These are phyloP conservation scores for Pluvianellus socialis DNA, from an alignment of 2,113 vertebrate species.

Conservation along the genomic window DNA sequence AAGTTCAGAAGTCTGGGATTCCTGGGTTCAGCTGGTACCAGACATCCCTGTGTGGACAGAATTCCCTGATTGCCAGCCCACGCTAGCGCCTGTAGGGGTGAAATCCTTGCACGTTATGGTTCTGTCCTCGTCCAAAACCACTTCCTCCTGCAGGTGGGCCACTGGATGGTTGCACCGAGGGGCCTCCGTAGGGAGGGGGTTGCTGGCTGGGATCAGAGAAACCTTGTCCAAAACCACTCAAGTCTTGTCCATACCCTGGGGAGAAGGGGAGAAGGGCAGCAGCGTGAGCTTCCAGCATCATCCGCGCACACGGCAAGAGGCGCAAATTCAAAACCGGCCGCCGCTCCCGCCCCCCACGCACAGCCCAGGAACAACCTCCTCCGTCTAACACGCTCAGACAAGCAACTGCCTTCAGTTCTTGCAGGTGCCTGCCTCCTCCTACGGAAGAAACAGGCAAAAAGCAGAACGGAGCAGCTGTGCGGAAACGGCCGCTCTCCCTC, in stretches of 20 bases:
- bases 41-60: constrained; percentile 76
- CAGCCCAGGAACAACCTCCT: neutral
- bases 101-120: constrained; percentile 98
- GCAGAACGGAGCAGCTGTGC: neutral
- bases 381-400: fast-evolving
- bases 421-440: neutral
- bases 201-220: constrained; percentile 95
- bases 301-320: neutral
- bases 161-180: constrained; percentile 86
- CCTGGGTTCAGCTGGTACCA: constrained; percentile 71
- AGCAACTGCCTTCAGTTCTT: neutral
- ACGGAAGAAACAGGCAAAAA: neutral
- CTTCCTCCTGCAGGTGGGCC: constrained; percentile 85
- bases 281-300: neutral
- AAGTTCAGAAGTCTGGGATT: constrained; percentile 79
- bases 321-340: fast-evolving
- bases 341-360: fast-evolving
- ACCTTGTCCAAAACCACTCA: constrained; percentile 93
- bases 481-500: fast-evolving
- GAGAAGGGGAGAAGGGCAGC: neutral
- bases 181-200: constrained; percentile 85
- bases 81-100: constrained; percentile 96
- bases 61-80: constrained; percentile 81
- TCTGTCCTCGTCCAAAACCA: constrained; percentile 93
- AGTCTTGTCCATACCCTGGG: constrained; percentile 96